Base-by-base conservation (phyloP, 2,113 vertebrate species). In the Falco punctatus region DNA sequence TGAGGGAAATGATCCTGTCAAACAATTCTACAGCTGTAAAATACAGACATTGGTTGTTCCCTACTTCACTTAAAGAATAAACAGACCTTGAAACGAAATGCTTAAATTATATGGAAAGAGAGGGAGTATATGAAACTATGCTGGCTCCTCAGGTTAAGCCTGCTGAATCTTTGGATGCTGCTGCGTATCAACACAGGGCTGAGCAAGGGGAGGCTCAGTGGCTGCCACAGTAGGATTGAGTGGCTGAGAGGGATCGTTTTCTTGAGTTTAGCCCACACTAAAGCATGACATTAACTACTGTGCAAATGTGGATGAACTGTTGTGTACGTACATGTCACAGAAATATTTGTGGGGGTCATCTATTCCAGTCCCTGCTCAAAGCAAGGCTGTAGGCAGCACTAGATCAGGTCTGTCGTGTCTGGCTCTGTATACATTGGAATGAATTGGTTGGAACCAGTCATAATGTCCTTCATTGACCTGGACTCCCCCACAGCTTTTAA, bases 291-390 rank as follows among this genome's bases (percentile, higher is more conserved):
- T 30, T 35, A 61, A 42, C 52, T 52, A 13, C 72, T 48, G n/a
- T 30, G 35, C 64, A 51, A 46, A 62, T 19, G 38, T 0, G 3
- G 42, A 23, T 48, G 75, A 86, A 59, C 61, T 78, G 59, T 59
- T 66, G 21, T 21, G n/a, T 51, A 12, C 0, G 3, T 49, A 15
- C 9, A 0, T 12, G 32, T 23, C 9, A 2, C 19, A 26, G 46
- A 54, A 57, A 32, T 33, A 48, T 38, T 30, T 58, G 42, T 81
- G 62, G 69, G 81, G 69, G 51, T 75, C 62, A 33, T 22, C 59
- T 83, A 11, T 58, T 85, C 38, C 51, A 49, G 38, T 6, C 70
- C 54, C 30, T 33, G 51, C 84, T 80, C 64, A 51, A 10, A 62
- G 57, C 51, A 62, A 30, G 38, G 48, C 75, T 82, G 6, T n/a